A percentile compares a stretch with the other conserved stretches of the same genome.
These are phyloP conservation scores for Apodemia mormo DNA, from an alignment of 2,888 invertebrate species.

Conservation along the genomic window DNA sequence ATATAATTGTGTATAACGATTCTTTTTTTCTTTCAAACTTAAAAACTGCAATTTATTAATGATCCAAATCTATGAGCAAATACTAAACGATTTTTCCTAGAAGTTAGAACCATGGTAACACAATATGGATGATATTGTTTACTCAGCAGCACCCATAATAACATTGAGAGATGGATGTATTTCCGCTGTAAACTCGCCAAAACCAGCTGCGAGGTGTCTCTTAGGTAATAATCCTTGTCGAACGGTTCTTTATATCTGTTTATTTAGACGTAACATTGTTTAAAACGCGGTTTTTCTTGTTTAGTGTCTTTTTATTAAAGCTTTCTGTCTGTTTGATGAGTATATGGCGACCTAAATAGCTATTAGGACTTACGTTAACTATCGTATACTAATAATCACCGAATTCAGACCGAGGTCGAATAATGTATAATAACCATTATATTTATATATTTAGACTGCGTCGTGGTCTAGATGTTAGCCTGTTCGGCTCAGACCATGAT, in stretches of 20 bases:
- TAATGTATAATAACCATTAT: too few relatives aligned
- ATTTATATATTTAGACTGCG: too few relatives aligned
- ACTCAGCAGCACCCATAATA: neutral
- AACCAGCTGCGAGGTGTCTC: conserved; percentile 15
- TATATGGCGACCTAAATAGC: too few relatives aligned
- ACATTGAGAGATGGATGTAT: conserved; percentile 2
- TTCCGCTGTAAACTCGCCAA: conserved; percentile 19
- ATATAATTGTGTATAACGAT: too few relatives aligned
- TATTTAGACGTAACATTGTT: conserved; percentile 1
- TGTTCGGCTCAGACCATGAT: too few relatives aligned
- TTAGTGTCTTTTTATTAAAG: conserved; percentile 5
- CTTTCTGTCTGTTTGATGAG: neutral
- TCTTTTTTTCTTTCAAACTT: too few relatives aligned
- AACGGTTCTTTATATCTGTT: conserved; percentile 16
- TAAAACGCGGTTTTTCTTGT: neutral
- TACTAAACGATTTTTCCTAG: neutral
- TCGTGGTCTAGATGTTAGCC: too few relatives aligned
- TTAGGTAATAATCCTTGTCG: conserved; percentile 17
- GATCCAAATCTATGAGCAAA: neutral
- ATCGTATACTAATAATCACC: too few relatives aligned
- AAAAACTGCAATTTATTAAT: neutral
- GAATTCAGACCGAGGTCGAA: too few relatives aligned
- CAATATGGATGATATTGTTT: conserved; percentile 11
- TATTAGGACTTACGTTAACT: too few relatives aligned
- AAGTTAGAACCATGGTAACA: neutral